These are phyloP conservation scores for Sinocyclocheilus maitianheensis DNA, from an alignment of 2,113 vertebrate species.

Conservation along the genomic window DNA sequence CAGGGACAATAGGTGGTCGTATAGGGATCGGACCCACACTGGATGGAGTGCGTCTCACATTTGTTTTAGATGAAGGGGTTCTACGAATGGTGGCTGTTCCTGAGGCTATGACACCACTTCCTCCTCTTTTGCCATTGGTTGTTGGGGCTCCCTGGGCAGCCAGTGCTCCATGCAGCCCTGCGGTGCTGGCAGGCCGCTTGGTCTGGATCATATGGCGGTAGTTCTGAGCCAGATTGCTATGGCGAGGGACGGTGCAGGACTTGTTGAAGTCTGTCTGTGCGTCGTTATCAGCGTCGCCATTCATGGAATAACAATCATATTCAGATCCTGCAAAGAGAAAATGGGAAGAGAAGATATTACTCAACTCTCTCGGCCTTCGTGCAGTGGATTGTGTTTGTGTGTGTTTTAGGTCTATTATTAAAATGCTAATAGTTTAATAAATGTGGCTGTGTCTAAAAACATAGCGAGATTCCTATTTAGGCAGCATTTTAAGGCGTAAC, in stretches of 20 bases:
- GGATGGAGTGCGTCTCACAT: constrained; percentile 89
- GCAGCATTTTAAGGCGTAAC: neutral
- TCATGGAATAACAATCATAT: constrained; percentile 96
- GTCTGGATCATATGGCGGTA: constrained; percentile 98
- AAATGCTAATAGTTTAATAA: neutral
- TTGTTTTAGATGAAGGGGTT: constrained; percentile 93
- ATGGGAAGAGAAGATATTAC: neutral
- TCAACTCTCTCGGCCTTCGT: neutral
- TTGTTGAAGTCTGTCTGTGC: constrained; percentile 90
- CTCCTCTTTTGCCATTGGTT: constrained; percentile 63
- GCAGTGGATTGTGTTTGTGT: neutral
- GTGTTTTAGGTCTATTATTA: neutral
- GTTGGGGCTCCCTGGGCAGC: constrained; percentile 67
- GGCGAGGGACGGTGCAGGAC: constrained; percentile 94
- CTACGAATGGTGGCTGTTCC: constrained; percentile 96
- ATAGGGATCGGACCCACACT: constrained; percentile 93
- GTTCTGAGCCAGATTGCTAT: constrained; percentile 97
- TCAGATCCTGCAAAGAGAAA: constrained; percentile 82
- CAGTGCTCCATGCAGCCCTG: constrained; percentile 83
- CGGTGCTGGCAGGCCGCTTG: constrained; percentile 92
- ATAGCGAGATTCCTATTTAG: neutral
- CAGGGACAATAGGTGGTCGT: constrained; percentile 90
- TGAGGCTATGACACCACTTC: constrained; percentile 74
- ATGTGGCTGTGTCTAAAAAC: neutral
- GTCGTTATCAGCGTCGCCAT: constrained; percentile 86